These are phyloP conservation scores for Ectemnius continuus DNA, from an alignment of 2,888 invertebrate genomes.

Conservation along the genomic window DNA sequence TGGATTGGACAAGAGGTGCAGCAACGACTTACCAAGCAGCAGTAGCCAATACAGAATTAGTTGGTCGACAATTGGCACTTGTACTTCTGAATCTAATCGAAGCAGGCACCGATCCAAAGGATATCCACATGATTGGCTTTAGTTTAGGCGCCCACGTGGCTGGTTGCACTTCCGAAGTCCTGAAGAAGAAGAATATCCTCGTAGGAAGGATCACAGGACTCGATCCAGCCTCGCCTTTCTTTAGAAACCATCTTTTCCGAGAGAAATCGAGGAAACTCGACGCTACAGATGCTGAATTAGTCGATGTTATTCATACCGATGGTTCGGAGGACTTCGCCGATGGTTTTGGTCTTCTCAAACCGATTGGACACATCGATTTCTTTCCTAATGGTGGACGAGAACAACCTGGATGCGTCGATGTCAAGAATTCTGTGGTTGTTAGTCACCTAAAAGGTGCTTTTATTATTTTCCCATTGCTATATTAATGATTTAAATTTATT, in stretches of 20 bases:
- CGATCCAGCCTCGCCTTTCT: conserved; percentile 82
- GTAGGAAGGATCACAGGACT: conserved; percentile 82
- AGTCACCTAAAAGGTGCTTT: conserved; percentile 79
- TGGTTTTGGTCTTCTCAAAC: conserved; percentile 81
- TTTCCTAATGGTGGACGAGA: conserved; percentile 82
- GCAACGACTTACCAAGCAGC: conserved; percentile 80
- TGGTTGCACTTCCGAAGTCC: conserved; percentile 80
- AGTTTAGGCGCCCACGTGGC: conserved; percentile 83
- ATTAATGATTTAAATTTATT: not conserved
- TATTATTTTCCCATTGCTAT: not conserved
- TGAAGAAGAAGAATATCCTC: conserved; percentile 77
- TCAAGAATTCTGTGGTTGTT: conserved; percentile 80
- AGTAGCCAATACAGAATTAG: conserved; percentile 82
- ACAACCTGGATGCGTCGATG: conserved; percentile 81
- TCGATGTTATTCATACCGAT: conserved; percentile 86
- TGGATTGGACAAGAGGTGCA: conserved; percentile 82
- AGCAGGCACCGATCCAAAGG: conserved; percentile 76
- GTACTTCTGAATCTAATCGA: conserved; percentile 79
- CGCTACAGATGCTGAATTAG: conserved; percentile 82
- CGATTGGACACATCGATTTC: conserved; percentile 82
- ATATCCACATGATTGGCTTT: conserved; percentile 81
- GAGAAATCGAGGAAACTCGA: conserved; percentile 81
- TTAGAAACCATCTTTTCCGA: conserved; percentile 80
- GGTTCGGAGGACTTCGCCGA: conserved; percentile 81
- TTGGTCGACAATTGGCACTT: conserved; percentile 81